Evolutionary conservation across 2,888 invertebrate genomes (phyloP).

Genomic region (Dasysyrphus tricinctus): DNA sequence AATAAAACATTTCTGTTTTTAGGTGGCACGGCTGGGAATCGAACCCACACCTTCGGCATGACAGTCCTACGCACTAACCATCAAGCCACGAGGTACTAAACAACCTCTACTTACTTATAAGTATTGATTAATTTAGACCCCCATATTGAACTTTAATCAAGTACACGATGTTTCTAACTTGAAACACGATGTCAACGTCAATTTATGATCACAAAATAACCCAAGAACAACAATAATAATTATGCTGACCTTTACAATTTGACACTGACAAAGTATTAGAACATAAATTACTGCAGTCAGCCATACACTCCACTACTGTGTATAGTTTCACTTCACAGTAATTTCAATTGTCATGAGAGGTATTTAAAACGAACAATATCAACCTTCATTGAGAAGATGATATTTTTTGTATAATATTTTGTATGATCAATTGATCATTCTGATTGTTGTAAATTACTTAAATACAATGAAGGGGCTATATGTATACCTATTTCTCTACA

Average conservation of each 20-base stretch:
- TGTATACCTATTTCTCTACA: background rate
- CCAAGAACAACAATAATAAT: conserved; percentile 1
- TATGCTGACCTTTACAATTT: conserved; percentile 30
- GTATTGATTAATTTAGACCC: background rate
- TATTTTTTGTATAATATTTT: background rate
- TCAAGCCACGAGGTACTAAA: too few species aligned
- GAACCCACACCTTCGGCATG: too few species aligned
- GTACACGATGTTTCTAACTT: background rate
- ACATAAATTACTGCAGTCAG: conserved; percentile 1
- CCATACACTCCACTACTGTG: background rate
- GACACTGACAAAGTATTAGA: conserved; percentile 17
- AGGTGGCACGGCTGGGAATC: too few species aligned
- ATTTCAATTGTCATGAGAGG: conserved; percentile 17
- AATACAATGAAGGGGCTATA: background rate
- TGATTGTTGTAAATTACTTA: conserved; percentile 12
- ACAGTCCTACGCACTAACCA: too few species aligned
- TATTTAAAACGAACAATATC: conserved; percentile 8
- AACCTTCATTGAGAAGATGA: conserved; percentile 15
- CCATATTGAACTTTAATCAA: background rate
- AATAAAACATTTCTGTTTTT: too few species aligned
- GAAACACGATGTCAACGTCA: conserved; percentile 2
- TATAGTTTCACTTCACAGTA: background rate
- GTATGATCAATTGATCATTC: conserved; percentile 15
- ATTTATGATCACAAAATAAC: background rate
- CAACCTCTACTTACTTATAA: too few species aligned